A percentile compares a stretch with the other conserved stretches of the same genome.
Conservation (phyloP, 2,797 vertebrate species). For the Delichon dasypus region DNA sequence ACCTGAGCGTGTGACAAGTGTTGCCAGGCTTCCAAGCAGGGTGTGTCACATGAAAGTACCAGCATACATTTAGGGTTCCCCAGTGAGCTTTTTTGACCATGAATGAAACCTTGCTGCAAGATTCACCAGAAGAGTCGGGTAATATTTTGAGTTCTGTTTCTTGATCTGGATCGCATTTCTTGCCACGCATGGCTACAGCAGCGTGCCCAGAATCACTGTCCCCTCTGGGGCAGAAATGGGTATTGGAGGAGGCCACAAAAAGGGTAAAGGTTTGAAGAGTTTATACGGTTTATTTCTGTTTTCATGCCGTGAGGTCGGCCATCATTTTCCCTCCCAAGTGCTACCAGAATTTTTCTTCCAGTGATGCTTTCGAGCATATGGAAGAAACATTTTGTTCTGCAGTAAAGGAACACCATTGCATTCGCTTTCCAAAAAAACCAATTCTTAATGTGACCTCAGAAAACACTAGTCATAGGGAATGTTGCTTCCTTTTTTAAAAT, state of each 20-base stretch:
- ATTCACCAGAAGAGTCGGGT: not conserved
- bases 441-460: not conserved
- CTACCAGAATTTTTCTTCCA: not conserved
- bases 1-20: not conserved
- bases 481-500: not conserved
- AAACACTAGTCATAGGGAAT: not conserved
- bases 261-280: not conserved
- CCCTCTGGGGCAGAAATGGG: accelerated
- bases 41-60: not conserved
- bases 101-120: not conserved
- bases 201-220: not conserved
- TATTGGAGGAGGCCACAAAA: not conserved
- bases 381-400: not conserved
- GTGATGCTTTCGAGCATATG: accelerated
- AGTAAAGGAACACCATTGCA: not conserved
- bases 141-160: not conserved
- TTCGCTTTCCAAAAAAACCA: not conserved
- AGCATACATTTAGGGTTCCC: not conserved
- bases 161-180: not conserved
- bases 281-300: not conserved
- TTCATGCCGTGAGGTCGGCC: not conserved
- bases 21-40: not conserved
- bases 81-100: not conserved
- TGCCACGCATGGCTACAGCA: not conserved
- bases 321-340: not conserved